Base-by-base conservation (phyloP, 1,140 invertebrate species). In the Drosophila sp. region DNA sequence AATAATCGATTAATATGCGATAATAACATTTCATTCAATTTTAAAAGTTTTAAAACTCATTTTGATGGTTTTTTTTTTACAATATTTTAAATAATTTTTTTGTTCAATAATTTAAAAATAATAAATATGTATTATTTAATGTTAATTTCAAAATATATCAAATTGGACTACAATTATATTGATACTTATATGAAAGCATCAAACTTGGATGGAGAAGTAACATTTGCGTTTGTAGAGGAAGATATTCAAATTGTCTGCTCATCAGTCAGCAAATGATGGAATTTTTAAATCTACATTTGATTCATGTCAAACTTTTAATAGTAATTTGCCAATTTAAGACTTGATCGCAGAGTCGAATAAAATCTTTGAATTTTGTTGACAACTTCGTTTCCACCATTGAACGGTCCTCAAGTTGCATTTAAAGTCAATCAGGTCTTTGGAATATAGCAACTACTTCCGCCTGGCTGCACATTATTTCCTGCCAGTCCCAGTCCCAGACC, bases 371-470 rank as follows among this genome's bases (percentile, higher is more conserved):
- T 38, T 53, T 27, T 34, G 61, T 51, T 69, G 76, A 21, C 43
- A 78, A 78, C 62, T 78, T 63, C 69, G 70, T 62, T 78, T 66
- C 53, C 70, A 64, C 41, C 58, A 36, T 43, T 41, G 25, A 43
- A 43, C 9, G 9, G 51, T 21, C 13, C 34, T 34, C 61, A 27
- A 50, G 51, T 59, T 74, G 78, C 79, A 82, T 78, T 83, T 63
- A 72, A 80, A 83, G 76, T 80, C 80, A 83, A 84, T 83, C 80
- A 80, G 69, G 76, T 69, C 66, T 65, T 67, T 84, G 69, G 65
- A 63, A 83, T 83, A 72, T 72, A 83, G 80, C 76, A 79, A 83
- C 80, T 79, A 83, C 72, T 83, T 83, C 76, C 80, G 72, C 66
- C 59, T 84, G 72, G 58, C 48, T 83, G 80, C 57, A 79, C 80